Base-by-base conservation (phyloP, 2,113 vertebrate genomes). In the Rhinolophus ferrumequinum region DNA sequence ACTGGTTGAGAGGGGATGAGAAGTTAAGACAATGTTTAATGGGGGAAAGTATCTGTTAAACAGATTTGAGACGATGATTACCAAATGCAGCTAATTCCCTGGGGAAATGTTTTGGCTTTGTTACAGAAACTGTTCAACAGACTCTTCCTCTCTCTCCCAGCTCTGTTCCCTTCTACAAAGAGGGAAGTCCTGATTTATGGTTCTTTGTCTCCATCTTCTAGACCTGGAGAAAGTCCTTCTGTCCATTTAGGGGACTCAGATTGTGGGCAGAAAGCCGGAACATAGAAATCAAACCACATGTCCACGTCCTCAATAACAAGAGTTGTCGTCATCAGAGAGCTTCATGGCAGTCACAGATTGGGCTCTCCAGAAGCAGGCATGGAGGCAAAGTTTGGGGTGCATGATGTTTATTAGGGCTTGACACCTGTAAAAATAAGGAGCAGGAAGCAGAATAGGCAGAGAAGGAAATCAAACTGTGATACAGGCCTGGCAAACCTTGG, bases 31-130 rank as follows among this genome's bases (percentile, higher is more conserved):
- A 47, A 35, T 86, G 91, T 76, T 77, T 76, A 87, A 81, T 75
- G 54, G 18, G 93, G 60, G 69, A 60, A 90, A 96, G 92, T 72
- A 93, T 54, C 94, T 97, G 88, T 86, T 98, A 94, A 96, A 96
- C 94, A 98, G 93, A 98, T 97, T 97, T 96, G 44, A 66, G 33
- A 79, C 84, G 97, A 92, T 97, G 95, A 91, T 90, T 91, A 58
- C 94, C 94, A 93, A 93, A 67, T 83, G 33, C 26, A 97, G 76
- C 38, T 95, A 79, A 85, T 96, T 97, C 80, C 90, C 94, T 96
- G 94, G 93, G 96, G 96, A 96, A 95, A 92, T 95, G 80, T 26
- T 62, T 86, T 95, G 92, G 75, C 85, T 97, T 97, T 96, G 69
- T 93, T 95, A 76, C 21, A 47, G 80, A 84, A 58, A 77, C 66